phyloP scores from a whole-genome alignment of 2,113 vertebrate species.

The Cyprinodon variegatus region DNA sequence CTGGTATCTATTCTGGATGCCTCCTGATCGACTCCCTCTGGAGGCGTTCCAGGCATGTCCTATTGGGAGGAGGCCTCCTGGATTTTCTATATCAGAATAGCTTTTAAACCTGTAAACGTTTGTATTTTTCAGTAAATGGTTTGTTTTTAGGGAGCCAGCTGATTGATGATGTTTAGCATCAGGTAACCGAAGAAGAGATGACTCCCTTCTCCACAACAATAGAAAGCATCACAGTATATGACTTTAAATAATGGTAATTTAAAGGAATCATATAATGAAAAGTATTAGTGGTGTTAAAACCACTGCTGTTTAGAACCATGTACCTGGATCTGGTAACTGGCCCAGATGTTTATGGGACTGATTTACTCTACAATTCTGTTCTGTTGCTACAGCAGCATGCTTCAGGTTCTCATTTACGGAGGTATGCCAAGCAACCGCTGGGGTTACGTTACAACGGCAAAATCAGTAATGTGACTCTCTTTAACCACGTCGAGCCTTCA shows the following conservation, averaged over 20 bases:
- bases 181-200: neutral
- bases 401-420: neutral
- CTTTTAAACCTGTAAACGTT: too few species aligned
- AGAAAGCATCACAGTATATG: neutral
- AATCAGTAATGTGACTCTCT: neutral
- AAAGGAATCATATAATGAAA: neutral
- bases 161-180: too few species aligned
- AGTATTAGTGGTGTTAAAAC: neutral
- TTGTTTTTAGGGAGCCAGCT: too few species aligned
- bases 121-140: neutral
- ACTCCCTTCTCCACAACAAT: neutral
- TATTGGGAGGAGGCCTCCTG: too few species aligned
- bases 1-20: too few species aligned
- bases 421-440: neutral
- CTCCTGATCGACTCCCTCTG: too few species aligned
- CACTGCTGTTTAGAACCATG: neutral
- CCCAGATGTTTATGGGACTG: neutral
- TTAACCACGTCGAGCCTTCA: neutral
- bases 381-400: conserved; percentile 12
- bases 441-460: neutral
- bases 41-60: too few species aligned
- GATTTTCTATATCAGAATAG: too few species aligned
- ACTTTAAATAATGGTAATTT: neutral
- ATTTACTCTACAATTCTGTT: neutral
- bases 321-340: neutral